Evolutionary conservation across 2,113 vertebrate genomes (phyloP).

Genomic region (Seriola quinqueradiata): DNA sequence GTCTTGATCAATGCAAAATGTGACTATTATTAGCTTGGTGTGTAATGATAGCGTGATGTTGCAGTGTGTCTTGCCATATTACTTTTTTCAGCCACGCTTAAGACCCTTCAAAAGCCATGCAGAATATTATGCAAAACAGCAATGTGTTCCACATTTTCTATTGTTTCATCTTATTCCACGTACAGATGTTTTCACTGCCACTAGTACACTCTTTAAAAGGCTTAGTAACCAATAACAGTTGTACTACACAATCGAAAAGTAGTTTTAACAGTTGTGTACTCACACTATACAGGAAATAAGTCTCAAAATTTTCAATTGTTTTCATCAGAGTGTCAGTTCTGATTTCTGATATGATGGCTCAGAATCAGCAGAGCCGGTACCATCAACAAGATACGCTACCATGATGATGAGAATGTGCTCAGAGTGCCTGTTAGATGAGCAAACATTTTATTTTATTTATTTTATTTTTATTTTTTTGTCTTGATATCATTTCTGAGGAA

Average conservation of each 20-base stretch:
- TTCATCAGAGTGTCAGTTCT: not conserved
- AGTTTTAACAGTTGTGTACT: conserved; percentile 29
- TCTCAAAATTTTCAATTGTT: conserved; percentile 6
- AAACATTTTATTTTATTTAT: not conserved
- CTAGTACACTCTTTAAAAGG: conserved; percentile 45
- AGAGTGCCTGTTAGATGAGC: conserved; percentile 27
- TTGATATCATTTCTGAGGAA: not conserved
- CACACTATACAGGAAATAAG: conserved; percentile 28
- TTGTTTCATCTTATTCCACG: conserved; percentile 33
- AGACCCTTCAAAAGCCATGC: conserved; percentile 55
- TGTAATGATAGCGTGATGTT: conserved; percentile 47
- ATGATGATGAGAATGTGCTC: not conserved
- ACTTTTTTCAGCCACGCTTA: conserved; percentile 40
- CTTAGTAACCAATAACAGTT: conserved; percentile 59
- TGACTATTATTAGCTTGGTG: conserved; percentile 54
- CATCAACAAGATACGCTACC: not conserved
- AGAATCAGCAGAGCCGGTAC: not conserved
- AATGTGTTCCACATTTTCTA: conserved; percentile 42
- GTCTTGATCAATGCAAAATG: conserved; percentile 66
- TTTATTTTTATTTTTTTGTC: not conserved
- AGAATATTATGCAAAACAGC: conserved; percentile 69
- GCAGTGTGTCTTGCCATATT: conserved; percentile 43
- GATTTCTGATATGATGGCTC: not conserved
- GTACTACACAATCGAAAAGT: conserved; percentile 27
- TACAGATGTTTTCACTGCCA: conserved; percentile 37